These are phyloP conservation scores for Aphaenogaster rudis DNA, from an alignment of 1,140 invertebrate genomes.

Conservation along the genomic window DNA sequence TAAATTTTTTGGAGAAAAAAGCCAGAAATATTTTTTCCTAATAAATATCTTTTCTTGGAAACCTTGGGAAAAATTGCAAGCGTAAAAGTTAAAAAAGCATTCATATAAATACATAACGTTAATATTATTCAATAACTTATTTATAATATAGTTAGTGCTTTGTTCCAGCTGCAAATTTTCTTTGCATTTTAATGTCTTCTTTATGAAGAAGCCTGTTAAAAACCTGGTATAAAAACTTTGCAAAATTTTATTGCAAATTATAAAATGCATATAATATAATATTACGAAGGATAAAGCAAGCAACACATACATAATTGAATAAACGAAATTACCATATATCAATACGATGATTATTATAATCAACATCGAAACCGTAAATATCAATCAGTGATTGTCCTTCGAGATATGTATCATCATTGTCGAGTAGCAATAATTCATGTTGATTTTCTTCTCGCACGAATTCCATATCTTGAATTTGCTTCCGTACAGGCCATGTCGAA, in stretches of 20 bases:
- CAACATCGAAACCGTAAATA: conserved; percentile 72
- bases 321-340: conserved; percentile 61
- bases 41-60: not conserved
- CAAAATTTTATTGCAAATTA: not conserved
- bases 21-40: not conserved
- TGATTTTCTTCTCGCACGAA: conserved; percentile 57
- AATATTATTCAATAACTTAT: conserved; percentile 8
- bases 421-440: conserved; percentile 72
- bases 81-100: not conserved
- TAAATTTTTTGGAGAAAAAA: not conserved
- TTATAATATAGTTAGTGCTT: not conserved
- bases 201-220: not conserved
- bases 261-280: not conserved
- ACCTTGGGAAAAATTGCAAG: not conserved
- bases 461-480: conserved; percentile 66
- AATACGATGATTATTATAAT: conserved; percentile 24
- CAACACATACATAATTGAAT: not conserved
- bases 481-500: conserved; percentile 56
- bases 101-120: not conserved
- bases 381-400: conserved; percentile 63
- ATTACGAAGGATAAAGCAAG: not conserved
- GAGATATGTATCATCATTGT: conserved; percentile 49
- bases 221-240: not conserved
- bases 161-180: not conserved
- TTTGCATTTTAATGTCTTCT: not conserved